Conservation (phyloP, 1,140 invertebrate genomes). For the Hyles vespertilio region DNA sequence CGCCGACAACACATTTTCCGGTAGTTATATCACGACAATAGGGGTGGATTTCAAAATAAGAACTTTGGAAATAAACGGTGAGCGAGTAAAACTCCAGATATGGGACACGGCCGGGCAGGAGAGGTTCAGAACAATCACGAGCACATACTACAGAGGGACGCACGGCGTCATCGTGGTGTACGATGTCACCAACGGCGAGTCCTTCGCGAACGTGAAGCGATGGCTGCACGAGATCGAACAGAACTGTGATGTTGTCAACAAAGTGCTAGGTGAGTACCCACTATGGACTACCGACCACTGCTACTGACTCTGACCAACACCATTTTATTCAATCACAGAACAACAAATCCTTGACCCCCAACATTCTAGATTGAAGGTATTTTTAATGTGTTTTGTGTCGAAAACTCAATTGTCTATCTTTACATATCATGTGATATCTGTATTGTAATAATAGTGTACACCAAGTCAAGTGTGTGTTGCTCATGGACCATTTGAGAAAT, state of each 20-base stretch:
- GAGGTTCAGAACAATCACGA: conserved; percentile 96
- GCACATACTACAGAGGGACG: conserved; percentile 98
- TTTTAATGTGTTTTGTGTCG: too few relatives aligned
- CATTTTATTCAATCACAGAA: too few relatives aligned
- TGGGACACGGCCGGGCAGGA: conserved; percentile 98
- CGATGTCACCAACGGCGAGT: conserved; percentile 98
- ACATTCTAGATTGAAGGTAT: too few relatives aligned
- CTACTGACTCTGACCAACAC: too few relatives aligned
- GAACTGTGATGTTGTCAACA: conserved; percentile 99
- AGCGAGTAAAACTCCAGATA: conserved; percentile 98
- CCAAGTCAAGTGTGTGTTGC: too few relatives aligned
- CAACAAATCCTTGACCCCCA: too few relatives aligned
- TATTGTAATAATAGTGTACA: too few relatives aligned
- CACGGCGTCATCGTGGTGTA: conserved; percentile 99
- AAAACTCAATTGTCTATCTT: too few relatives aligned
- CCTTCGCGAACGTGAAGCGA: conserved; percentile 98
- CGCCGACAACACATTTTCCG: conserved; percentile 98
- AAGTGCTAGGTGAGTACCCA: conserved; percentile 90
- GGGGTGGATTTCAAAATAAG: conserved; percentile 99
- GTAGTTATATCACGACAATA: conserved; percentile 99
- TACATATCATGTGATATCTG: too few relatives aligned
- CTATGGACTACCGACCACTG: too few relatives aligned
- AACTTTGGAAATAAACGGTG: conserved; percentile 95
- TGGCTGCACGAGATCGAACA: conserved; percentile 99
- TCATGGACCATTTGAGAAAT: too few relatives aligned